Conservation (phyloP, 2,888 invertebrate genomes). For the Sarcophaga carnaria region DNA sequence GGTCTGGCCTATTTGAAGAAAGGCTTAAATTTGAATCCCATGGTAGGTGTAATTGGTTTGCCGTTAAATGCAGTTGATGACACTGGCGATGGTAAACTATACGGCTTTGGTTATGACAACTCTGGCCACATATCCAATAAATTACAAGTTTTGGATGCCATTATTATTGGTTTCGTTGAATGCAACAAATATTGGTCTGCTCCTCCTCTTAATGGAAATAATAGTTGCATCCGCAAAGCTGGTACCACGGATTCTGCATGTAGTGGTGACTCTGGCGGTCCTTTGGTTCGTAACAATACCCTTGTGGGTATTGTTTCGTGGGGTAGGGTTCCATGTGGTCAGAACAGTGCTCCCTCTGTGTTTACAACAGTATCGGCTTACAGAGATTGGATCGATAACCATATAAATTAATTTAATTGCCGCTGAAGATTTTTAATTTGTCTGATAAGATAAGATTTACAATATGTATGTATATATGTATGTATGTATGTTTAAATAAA, state of each 20-base stretch:
- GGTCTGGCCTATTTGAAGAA: slow-evolving; percentile 81
- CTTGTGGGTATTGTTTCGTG: slow-evolving; percentile 82
- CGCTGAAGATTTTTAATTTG: no score
- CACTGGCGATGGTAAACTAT: slow-evolving; percentile 71
- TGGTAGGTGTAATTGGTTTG: slow-evolving; percentile 64
- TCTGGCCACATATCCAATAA: slow-evolving; percentile 71
- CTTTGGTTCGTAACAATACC: slow-evolving; percentile 72
- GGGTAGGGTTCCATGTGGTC: slow-evolving; percentile 81
- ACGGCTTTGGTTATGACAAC: slow-evolving; percentile 77
- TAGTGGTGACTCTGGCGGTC: slow-evolving; percentile 81
- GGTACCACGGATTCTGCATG: slow-evolving; percentile 81
- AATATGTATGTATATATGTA: no score
- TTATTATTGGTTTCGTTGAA: slow-evolving; percentile 70
- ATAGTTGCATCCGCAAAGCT: slow-evolving; percentile 75
- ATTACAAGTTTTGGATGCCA: slow-evolving; percentile 74
- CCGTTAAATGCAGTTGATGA: slow-evolving; percentile 68
- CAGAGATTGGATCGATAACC: slow-evolving; percentile 75
- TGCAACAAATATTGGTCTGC: slow-evolving; percentile 71
- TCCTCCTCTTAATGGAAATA: slow-evolving; percentile 70
- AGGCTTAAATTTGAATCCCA: slow-evolving; percentile 42
- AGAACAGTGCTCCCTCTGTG: slow-evolving; percentile 77
- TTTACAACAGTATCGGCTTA: slow-evolving; percentile 79
- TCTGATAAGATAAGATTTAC: no score
- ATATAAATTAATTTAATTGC: neutral
- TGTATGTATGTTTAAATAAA: no score